Conservation (phyloP, 1,140 invertebrate species). For the Drosophila elegans region DNA sequence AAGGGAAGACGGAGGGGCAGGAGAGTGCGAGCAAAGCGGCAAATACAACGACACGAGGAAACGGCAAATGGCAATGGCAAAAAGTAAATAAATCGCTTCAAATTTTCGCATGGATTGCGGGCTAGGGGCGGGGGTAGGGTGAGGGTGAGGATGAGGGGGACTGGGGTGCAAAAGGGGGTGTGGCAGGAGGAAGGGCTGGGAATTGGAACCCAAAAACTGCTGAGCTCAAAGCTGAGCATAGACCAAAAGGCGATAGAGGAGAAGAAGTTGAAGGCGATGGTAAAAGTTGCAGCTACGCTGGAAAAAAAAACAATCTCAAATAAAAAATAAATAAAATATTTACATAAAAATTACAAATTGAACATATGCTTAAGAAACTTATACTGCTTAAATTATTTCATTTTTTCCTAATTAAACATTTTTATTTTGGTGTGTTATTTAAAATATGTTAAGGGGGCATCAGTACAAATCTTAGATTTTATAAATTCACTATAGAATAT, state of each 20-base stretch:
- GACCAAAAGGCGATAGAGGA: conserved; percentile 12
- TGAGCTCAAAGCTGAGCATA: conserved; percentile 62
- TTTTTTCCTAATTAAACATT: background rate
- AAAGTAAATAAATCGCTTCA: conserved; percentile 82
- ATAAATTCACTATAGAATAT: background rate
- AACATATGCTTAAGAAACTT: no score
- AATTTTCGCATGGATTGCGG: conserved; percentile 79
- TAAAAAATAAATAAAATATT: background rate
- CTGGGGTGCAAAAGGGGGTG: background rate
- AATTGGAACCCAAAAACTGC: conserved; percentile 69
- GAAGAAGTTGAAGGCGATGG: conserved; percentile 30
- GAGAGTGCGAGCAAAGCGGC: conserved; percentile 37
- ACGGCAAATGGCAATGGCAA: conserved; percentile 75
- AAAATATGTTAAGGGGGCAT: no score
- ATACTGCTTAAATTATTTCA: no score
- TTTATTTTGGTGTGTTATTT: no score
- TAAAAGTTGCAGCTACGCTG: conserved; percentile 41
- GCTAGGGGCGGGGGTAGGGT: conserved; percentile 9
- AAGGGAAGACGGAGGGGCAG: conserved; percentile 4
- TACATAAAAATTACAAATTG: background rate
- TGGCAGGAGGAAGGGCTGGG: background rate
- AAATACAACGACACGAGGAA: conserved; percentile 59
- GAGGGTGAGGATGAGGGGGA: background rate
- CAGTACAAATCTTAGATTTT: no score
- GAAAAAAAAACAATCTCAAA: background rate